These are phyloP conservation scores for Asobara japonica DNA, from an alignment of 1,140 invertebrate genomes.

Conservation along the genomic window DNA sequence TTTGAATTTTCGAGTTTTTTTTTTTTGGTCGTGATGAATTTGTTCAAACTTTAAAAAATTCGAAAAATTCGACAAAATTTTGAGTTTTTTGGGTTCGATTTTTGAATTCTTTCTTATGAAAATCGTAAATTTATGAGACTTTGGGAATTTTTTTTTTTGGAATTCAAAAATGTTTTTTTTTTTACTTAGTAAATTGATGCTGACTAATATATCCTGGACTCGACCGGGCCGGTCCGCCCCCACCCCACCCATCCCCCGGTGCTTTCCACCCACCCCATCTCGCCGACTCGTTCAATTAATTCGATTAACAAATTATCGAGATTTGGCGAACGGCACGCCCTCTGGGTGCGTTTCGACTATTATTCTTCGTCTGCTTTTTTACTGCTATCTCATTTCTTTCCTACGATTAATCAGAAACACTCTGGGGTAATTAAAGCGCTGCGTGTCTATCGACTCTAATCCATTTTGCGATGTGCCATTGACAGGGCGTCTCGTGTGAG, in stretches of 20 bases:
- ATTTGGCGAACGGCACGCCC: constrained; percentile 38
- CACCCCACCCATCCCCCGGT: background rate
- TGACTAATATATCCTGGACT: no score
- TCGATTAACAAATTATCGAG: constrained; percentile 28
- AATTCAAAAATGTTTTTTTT: no score
- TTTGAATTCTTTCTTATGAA: no score
- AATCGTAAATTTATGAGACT: no score
- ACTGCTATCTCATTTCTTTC: constrained; percentile 25
- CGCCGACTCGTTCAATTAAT: constrained; percentile 36
- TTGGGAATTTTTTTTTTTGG: no score
- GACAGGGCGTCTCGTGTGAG: background rate
- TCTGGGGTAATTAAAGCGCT: constrained; percentile 45
- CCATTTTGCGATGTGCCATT: background rate
- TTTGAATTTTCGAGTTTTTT: no score
- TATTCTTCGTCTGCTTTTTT: background rate
- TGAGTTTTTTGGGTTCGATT: no score
- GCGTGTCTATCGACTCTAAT: constrained; percentile 40
- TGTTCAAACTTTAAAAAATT: no score
- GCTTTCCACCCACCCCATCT: constrained; percentile 27
- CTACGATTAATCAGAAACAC: constrained; percentile 21
- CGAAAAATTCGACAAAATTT: no score
- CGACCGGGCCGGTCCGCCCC: no score
- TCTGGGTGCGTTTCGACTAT: background rate
- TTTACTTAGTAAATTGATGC: no score
- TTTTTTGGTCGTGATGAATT: no score